These are phyloP conservation scores for Nothoprocta pentlandii DNA, from an alignment of 2,113 vertebrate genomes.

Conservation along the genomic window DNA sequence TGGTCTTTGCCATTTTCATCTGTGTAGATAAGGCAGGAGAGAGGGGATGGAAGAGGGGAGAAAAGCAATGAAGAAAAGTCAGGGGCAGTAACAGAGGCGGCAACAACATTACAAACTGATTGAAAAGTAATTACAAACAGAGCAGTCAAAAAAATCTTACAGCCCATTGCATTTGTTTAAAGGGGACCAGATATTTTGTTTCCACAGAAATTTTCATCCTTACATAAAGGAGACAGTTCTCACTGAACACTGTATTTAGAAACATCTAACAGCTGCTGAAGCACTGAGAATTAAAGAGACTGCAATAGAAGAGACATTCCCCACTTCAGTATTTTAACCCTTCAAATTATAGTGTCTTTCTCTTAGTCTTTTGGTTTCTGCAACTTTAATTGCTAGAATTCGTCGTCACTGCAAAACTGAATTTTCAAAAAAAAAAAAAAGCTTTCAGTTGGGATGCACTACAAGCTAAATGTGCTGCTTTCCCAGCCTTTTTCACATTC, in stretches of 20 bases:
- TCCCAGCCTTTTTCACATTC: conserved; percentile 81
- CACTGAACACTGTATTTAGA: not conserved
- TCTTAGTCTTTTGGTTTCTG: conserved; percentile 28
- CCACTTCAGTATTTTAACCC: conserved; percentile 37
- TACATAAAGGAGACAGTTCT: not conserved
- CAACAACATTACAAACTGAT: not conserved
- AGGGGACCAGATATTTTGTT: conserved; percentile 8
- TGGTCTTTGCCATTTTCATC: conserved; percentile 99
- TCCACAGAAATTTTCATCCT: conserved; percentile 6
- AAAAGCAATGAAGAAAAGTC: not conserved
- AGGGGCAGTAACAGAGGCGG: not conserved
- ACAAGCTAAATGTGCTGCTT: conserved; percentile 71
- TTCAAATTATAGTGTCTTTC: conserved; percentile 7
- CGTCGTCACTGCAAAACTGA: not conserved
- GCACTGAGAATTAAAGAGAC: conserved; percentile 9
- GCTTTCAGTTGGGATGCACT: conserved; percentile 54
- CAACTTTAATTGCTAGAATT: conserved; percentile 58
- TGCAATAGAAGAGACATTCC: not conserved
- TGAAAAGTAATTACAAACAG: not conserved
- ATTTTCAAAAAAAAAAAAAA: conserved; percentile 38
- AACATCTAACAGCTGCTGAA: not conserved
- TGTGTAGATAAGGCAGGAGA: conserved; percentile 51
- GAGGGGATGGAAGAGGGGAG: not conserved
- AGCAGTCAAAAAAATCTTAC: not conserved
- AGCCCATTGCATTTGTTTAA: not conserved